phyloP scores from a whole-genome alignment of 2,113 vertebrate genomes.

The Leptodactylus fuscus region DNA sequence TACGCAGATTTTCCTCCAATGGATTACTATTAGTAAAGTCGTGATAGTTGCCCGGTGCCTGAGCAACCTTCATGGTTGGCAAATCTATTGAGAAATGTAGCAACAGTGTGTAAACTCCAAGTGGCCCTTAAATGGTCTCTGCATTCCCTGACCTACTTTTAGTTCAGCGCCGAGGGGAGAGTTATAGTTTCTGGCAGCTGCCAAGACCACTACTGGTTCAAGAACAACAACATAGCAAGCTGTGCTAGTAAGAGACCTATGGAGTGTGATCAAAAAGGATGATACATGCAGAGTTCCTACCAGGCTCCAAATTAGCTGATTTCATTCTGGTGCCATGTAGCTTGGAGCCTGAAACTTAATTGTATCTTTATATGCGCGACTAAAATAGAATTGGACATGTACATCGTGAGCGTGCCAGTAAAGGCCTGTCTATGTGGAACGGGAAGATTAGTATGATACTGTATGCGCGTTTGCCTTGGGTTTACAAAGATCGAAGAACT shows the following conservation, averaged over 20 bases:
- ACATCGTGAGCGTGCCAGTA: background rate
- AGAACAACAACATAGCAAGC: background rate
- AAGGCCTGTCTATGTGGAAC: background rate
- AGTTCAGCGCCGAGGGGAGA: constrained; percentile 9
- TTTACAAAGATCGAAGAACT: background rate
- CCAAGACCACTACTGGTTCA: constrained; percentile 26
- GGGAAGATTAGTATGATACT: background rate
- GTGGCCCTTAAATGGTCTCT: constrained; percentile 14
- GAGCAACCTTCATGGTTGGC: background rate
- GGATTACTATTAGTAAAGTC: background rate
- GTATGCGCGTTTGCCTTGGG: background rate
- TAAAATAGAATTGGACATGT: constrained; percentile 9
- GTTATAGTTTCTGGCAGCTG: constrained; percentile 37
- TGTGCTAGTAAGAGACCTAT: constrained; percentile 25
- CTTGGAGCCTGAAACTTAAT: background rate
- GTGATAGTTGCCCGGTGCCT: background rate
- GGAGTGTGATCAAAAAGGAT: constrained; percentile 5
- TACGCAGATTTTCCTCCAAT: background rate
- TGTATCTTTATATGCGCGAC: background rate
- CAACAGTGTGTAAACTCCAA: background rate
- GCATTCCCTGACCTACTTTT: constrained; percentile 28
- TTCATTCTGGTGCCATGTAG: constrained; percentile 17
- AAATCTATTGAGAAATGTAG: background rate
- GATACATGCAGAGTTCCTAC: background rate
- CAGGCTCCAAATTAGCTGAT: background rate